Conservation (phyloP, 2,888 invertebrate genomes). For the Tetranychus truncatus region DNA sequence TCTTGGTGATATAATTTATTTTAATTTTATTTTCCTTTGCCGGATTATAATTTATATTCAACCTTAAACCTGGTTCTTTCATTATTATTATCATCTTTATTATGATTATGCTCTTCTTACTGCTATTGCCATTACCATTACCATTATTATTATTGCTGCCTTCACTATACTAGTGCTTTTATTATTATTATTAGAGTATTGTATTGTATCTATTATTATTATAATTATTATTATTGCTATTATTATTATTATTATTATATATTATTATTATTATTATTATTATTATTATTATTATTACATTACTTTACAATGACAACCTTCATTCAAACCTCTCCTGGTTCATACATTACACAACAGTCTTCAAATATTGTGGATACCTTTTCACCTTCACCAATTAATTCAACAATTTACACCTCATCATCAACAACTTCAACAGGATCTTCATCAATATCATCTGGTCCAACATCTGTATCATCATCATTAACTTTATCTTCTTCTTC, state of each 20-base stretch:
- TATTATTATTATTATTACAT: not conserved
- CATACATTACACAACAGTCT: not conserved
- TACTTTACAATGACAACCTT: constrained; percentile 1
- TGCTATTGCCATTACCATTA: not conserved
- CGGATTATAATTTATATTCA: not conserved
- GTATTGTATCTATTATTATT: not conserved
- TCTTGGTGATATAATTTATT: not conserved
- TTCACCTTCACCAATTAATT: not conserved
- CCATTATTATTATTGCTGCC: not conserved
- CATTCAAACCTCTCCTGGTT: not conserved
- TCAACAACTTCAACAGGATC: not conserved
- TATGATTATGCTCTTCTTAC: not conserved
- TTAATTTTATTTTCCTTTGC: not conserved
- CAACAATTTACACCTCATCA: not conserved
- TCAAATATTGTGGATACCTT: not conserved
- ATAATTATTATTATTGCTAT: not conserved
- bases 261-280: not conserved
- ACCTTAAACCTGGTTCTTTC: not conserved
- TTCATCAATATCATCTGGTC: not conserved
- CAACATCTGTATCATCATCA: not conserved
- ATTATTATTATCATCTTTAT: not conserved
- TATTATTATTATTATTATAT: not conserved
- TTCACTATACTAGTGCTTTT: not conserved
- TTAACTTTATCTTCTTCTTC: not conserved
- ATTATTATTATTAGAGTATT: not conserved